phyloP scores from a whole-genome alignment of 2,113 vertebrate species.

The Macaca nemestrina region DNA sequence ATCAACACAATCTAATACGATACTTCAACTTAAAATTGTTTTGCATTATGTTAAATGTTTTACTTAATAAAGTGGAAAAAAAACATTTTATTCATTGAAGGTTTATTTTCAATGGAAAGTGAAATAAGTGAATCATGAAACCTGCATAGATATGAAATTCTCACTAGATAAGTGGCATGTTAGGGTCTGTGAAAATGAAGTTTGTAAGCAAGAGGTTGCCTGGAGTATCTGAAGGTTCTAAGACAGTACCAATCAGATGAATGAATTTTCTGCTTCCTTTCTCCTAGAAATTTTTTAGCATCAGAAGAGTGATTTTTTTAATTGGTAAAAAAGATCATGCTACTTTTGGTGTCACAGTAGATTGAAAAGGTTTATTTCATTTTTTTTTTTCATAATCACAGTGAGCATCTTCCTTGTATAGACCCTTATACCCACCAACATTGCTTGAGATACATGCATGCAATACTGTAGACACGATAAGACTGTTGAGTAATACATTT shows the following conservation, averaged over 20 bases:
- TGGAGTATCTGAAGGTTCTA: neutral
- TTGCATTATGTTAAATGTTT: constrained; percentile 43
- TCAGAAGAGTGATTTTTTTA: neutral
- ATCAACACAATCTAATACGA: neutral
- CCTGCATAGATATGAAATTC: constrained; percentile 8
- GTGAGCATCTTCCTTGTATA: neutral
- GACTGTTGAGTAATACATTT: neutral
- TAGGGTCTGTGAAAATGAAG: constrained; percentile 32
- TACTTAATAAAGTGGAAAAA: constrained; percentile 51
- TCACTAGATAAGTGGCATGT: neutral
- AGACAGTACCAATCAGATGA: neutral
- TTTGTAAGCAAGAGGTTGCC: neutral
- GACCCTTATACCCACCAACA: neutral
- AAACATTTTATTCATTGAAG: constrained; percentile 48
- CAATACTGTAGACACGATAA: neutral
- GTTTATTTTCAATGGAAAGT: neutral
- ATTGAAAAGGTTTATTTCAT: neutral
- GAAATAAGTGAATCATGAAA: constrained; percentile 15
- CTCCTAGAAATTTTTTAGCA: neutral
- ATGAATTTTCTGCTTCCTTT: neutral
- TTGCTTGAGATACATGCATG: neutral
- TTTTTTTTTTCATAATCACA: neutral
- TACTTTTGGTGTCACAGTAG: neutral
- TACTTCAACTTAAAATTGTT: constrained; percentile 38
- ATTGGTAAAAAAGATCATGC: neutral